These are phyloP conservation scores for Muscicapa adusta DNA, from an alignment of 2,113 vertebrate species.

Conservation along the genomic window DNA sequence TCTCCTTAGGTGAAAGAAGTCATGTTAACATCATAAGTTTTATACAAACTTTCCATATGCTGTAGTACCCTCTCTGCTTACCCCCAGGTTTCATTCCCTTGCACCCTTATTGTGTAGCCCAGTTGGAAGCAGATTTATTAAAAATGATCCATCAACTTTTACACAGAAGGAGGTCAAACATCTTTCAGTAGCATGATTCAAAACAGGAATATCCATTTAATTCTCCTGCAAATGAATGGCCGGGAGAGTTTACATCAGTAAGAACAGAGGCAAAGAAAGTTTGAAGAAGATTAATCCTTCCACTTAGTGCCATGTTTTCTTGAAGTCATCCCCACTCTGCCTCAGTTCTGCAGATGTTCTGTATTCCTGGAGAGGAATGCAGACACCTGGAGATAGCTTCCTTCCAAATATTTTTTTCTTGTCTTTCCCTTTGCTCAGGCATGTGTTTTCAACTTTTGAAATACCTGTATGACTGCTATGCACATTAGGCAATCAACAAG, in stretches of 20 bases:
- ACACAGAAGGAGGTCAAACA: conserved; percentile 25
- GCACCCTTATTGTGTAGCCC: conserved; percentile 50
- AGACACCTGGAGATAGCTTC: background rate
- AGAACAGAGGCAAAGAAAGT: background rate
- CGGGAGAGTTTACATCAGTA: background rate
- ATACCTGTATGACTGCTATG: background rate
- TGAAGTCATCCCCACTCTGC: background rate
- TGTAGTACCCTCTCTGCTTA: background rate
- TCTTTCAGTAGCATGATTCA: conserved; percentile 24
- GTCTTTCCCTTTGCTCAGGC: background rate
- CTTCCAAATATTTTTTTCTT: background rate
- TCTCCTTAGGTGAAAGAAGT: conserved; percentile 74
- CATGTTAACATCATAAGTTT: conserved; percentile 71
- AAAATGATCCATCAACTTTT: conserved; percentile 30
- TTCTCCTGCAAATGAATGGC: conserved; percentile 9
- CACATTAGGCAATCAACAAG: background rate
- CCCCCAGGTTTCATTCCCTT: background rate
- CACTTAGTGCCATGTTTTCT: background rate
- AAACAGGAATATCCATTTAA: conserved; percentile 20
- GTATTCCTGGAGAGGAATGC: background rate
- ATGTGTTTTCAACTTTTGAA: background rate
- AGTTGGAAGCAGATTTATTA: conserved; percentile 59
- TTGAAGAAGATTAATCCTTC: background rate
- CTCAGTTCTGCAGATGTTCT: background rate
- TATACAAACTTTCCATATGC: conserved; percentile 73